These are phyloP conservation scores for Syrmaticus mikado DNA, from an alignment of 2,113 vertebrate species.

Conservation along the genomic window DNA sequence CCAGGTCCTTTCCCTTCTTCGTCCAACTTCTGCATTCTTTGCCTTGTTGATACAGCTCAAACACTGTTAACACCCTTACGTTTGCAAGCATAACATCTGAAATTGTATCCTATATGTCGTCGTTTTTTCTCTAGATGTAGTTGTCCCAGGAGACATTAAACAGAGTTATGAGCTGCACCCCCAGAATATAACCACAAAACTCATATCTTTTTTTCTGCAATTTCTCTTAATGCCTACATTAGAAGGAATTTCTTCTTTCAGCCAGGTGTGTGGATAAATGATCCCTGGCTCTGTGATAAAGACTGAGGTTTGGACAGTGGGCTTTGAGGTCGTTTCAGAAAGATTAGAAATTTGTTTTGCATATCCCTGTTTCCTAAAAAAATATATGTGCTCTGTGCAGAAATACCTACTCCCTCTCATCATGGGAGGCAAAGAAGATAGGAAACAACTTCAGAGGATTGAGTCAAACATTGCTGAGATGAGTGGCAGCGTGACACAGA, in stretches of 20 bases:
- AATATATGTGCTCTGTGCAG: constrained; percentile 79
- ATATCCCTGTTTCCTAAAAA: background rate
- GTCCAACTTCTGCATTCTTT: background rate
- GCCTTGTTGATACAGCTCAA: background rate
- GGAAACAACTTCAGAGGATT: constrained; percentile 97
- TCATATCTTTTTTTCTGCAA: background rate
- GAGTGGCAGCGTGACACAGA: constrained; percentile 99
- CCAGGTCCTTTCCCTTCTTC: background rate
- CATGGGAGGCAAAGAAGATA: constrained; percentile 94
- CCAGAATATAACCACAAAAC: background rate
- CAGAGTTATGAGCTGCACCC: background rate
- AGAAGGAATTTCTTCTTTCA: background rate
- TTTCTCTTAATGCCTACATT: background rate
- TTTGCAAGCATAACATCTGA: background rate
- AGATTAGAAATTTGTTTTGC: background rate
- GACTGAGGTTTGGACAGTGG: background rate
- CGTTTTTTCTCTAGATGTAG: background rate
- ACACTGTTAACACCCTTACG: background rate
- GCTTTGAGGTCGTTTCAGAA: background rate
- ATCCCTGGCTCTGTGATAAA: background rate
- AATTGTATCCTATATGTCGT: background rate
- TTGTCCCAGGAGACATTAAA: background rate
- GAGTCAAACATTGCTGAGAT: constrained; percentile 94
- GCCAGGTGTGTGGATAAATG: background rate
- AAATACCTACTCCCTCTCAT: constrained; percentile 98